These are phyloP conservation scores for Schrankia costaestrigalis DNA, from an alignment of 2,888 invertebrate species.

Conservation along the genomic window DNA sequence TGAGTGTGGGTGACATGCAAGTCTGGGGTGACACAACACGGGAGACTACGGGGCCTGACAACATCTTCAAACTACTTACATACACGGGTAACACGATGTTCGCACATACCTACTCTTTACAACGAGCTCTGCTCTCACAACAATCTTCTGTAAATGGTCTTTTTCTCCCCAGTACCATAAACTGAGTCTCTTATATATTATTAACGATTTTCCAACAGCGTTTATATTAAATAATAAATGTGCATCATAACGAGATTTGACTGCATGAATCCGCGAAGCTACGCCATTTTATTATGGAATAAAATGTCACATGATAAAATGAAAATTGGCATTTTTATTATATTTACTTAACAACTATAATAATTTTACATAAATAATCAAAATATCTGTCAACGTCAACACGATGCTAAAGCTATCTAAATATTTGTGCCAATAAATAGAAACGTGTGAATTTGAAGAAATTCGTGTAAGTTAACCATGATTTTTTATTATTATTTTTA, in stretches of 20 bases:
- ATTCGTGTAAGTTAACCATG: constrained; percentile 39
- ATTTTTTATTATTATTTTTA: constrained; percentile 39
- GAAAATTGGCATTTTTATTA: constrained; percentile 27
- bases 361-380: constrained; percentile 35
- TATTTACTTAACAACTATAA: constrained; percentile 30
- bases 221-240: constrained; percentile 33
- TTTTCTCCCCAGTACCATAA: constrained; percentile 60
- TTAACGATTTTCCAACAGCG: constrained; percentile 1
- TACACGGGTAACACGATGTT: constrained; percentile 28
- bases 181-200: background rate
- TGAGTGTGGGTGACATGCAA: constrained; percentile 47
- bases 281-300: constrained; percentile 43
- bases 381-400: constrained; percentile 45
- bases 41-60: constrained; percentile 59
- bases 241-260: constrained; percentile 85
- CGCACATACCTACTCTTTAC: constrained; percentile 40
- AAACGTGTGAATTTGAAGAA: constrained; percentile 61
- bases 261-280: constrained; percentile 72
- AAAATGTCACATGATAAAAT: constrained; percentile 29
- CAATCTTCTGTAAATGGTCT: constrained; percentile 49
- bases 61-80: constrained; percentile 69
- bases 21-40: constrained; percentile 42
- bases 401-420: constrained; percentile 56
- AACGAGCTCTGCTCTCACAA: constrained; percentile 23
- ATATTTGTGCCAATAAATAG: constrained; percentile 71